These are phyloP conservation scores for Drosophila rufa DNA, from an alignment of 1,140 invertebrate genomes.

Conservation along the genomic window DNA sequence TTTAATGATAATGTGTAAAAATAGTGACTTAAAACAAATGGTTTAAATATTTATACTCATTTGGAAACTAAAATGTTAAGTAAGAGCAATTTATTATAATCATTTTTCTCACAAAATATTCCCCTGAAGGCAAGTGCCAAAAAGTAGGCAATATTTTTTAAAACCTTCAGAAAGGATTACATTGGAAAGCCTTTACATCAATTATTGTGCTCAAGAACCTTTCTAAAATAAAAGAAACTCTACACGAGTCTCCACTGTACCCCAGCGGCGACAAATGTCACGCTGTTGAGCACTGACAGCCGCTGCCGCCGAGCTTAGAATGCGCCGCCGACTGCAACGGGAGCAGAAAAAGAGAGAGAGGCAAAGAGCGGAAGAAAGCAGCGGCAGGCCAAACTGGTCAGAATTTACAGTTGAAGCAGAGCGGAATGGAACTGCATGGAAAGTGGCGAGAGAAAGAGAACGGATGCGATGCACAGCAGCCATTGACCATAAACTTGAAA, in stretches of 20 bases:
- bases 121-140: background rate
- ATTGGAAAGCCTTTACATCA: too few species aligned
- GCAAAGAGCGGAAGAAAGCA: constrained; percentile 11
- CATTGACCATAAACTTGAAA: constrained; percentile 57
- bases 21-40: background rate
- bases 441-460: constrained; percentile 33
- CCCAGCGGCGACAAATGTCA: constrained; percentile 55
- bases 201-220: background rate
- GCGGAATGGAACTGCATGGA: constrained; percentile 19
- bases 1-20: background rate
- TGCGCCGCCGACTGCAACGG: constrained; percentile 54
- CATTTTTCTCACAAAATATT: background rate
- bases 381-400: constrained; percentile 31
- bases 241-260: constrained; percentile 19
- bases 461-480: constrained; percentile 11
- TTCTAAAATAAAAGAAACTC: background rate
- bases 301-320: constrained; percentile 56
- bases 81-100: too few species aligned
- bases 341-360: constrained; percentile 6
- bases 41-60: background rate
- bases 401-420: constrained; percentile 18
- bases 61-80: background rate
- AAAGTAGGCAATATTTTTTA: background rate
- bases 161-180: too few species aligned
- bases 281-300: constrained; percentile 61